Evolutionary conservation across 1,140 invertebrate genomes (phyloP).

Genomic region (Chironomus tepperi): DNA sequence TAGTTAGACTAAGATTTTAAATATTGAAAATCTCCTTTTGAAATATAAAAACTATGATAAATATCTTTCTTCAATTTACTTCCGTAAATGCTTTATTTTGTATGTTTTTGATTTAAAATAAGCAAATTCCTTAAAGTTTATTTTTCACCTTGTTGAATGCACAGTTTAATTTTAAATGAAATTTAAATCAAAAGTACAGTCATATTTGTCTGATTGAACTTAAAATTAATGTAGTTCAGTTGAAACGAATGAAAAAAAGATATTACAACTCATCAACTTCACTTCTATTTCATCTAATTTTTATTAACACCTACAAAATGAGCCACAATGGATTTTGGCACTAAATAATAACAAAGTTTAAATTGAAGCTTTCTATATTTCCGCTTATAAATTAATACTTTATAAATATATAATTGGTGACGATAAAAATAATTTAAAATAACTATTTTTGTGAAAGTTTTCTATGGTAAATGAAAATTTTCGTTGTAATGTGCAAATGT

Average conservation of each 20-base stretch:
- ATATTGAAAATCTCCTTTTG: too few species aligned
- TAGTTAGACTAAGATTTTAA: too few species aligned
- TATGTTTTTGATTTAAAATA: too few species aligned
- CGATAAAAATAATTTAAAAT: not conserved
- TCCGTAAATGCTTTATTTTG: too few species aligned
- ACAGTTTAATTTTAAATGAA: not conserved
- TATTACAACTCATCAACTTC: not conserved
- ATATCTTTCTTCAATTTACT: too few species aligned
- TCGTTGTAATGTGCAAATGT: not conserved
- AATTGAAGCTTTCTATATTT: not conserved
- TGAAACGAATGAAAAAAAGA: too few species aligned
- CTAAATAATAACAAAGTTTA: not conserved
- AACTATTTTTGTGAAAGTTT: not conserved
- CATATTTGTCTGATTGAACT: not conserved
- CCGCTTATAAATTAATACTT: not conserved
- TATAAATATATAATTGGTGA: not conserved
- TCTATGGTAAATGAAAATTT: not conserved
- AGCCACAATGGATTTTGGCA: not conserved
- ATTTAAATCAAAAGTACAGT: not conserved
- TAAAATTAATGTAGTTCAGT: not conserved
- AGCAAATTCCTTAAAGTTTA: too few species aligned
- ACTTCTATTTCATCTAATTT: too few species aligned
- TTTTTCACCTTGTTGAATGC: slow-evolving; percentile 17
- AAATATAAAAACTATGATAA: too few species aligned
- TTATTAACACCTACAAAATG: not conserved